These are phyloP conservation scores for Pteruthius melanotis DNA, from an alignment of 2,113 vertebrate genomes.

Conservation along the genomic window DNA sequence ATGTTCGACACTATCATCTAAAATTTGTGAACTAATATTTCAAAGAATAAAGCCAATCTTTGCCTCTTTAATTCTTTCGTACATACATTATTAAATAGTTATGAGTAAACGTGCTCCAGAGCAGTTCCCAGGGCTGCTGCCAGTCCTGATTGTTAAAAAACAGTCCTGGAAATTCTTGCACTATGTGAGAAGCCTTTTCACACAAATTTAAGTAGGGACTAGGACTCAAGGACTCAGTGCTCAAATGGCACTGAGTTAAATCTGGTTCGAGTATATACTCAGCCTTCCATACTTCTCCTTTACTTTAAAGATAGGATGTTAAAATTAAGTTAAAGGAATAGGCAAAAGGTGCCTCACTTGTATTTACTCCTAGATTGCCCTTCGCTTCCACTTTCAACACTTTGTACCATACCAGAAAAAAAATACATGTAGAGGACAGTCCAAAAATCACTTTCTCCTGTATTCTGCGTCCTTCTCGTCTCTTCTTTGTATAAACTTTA, in stretches of 20 bases:
- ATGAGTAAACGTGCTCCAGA: neutral
- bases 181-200: neutral
- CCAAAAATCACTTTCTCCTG: neutral
- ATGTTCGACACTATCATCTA: neutral
- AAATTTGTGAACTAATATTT: neutral
- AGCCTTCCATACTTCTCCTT: neutral
- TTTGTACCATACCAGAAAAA: neutral
- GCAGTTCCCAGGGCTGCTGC: neutral
- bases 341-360: neutral
- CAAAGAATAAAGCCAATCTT: neutral
- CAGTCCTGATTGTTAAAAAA: neutral
- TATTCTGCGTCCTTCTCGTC: neutral
- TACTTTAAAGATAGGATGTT: neutral
- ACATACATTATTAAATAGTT: neutral
- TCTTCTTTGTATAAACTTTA: neutral
- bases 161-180: neutral
- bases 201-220: neutral
- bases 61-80: neutral
- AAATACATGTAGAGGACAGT: neutral
- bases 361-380: neutral
- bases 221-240: neutral
- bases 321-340: neutral
- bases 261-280: neutral
- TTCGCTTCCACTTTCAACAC: neutral
- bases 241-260: neutral